Conservation (phyloP, 2,113 vertebrate genomes). For the Cranoglanis bouderius region DNA sequence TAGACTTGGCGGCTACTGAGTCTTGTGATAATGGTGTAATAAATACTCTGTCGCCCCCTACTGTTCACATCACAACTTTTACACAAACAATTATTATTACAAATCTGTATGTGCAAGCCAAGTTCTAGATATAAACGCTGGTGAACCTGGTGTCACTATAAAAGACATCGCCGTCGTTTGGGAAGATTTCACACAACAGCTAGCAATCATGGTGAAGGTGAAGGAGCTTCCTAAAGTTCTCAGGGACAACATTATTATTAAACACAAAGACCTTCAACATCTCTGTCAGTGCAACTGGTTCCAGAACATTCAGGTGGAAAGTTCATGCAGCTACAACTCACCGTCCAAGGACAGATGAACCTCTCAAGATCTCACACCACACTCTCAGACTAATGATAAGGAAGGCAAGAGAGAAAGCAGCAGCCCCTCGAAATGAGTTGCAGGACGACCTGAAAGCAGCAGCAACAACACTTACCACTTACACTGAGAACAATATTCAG, state of each 20-base stretch:
- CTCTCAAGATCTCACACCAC: not conserved
- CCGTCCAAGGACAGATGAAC: not conserved
- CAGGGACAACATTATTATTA: not conserved
- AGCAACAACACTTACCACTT: not conserved
- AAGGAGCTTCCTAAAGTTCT: not conserved
- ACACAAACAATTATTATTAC: not conserved
- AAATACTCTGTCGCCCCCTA: not conserved
- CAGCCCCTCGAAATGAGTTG: not conserved
- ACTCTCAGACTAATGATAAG: not conserved
- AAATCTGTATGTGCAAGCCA: not conserved
- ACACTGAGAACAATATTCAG: not conserved
- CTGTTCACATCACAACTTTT: not conserved
- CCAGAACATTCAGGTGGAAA: not conserved
- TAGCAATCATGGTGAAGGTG: not conserved
- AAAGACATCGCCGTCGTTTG: not conserved
- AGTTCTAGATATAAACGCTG: not conserved
- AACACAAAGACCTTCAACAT: not conserved
- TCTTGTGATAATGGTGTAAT: not conserved
- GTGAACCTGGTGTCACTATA: not conserved
- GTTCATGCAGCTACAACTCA: not conserved
- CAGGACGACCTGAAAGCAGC: not conserved
- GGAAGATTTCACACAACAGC: not conserved
- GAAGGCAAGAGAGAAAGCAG: not conserved
- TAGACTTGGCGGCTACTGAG: not conserved
- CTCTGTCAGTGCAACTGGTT: not conserved